Evolutionary conservation across 1,140 invertebrate genomes (phyloP).

Genomic region (Centruroides sculpturatus): DNA sequence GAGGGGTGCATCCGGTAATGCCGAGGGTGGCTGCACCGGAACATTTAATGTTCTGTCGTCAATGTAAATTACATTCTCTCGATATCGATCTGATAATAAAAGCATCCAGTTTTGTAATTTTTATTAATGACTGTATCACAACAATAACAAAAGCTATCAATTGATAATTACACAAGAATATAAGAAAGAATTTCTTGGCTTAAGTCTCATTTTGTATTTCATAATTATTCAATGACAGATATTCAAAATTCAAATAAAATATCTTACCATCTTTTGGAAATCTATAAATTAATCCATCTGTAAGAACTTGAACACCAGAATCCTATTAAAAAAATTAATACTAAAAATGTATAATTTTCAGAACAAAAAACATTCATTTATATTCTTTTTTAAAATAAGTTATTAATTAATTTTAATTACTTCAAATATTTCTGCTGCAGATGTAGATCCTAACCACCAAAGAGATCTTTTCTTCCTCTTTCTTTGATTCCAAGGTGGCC

Average conservation of each 20-base stretch:
- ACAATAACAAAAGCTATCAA: too few species aligned
- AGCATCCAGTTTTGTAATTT: too few species aligned
- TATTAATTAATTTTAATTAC: slow-evolving; percentile 28
- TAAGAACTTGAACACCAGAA: slow-evolving; percentile 57
- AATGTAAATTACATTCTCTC: slow-evolving; percentile 11
- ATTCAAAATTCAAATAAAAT: too few species aligned
- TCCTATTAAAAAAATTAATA: slow-evolving; percentile 35
- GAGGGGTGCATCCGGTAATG: slow-evolving; percentile 8
- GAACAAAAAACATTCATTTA: not conserved
- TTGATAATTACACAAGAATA: too few species aligned
- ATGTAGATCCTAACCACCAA: slow-evolving; percentile 48
- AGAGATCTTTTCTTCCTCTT: slow-evolving; percentile 26
- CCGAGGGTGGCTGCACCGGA: slow-evolving; percentile 13
- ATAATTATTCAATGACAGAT: too few species aligned
- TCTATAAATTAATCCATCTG: slow-evolving; percentile 43
- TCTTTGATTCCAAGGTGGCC: slow-evolving; percentile 13
- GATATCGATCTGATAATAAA: not conserved
- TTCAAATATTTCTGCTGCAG: slow-evolving; percentile 45
- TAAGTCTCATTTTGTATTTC: too few species aligned
- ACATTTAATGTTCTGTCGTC: slow-evolving; percentile 13
- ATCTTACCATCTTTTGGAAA: slow-evolving; percentile 21
- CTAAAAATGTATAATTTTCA: not conserved
- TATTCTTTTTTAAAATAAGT: not conserved
- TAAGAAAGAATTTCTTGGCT: too few species aligned
- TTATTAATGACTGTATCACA: too few species aligned